These are phyloP conservation scores for Ferrisia virgata DNA, from an alignment of 2,888 invertebrate species.

Conservation along the genomic window DNA sequence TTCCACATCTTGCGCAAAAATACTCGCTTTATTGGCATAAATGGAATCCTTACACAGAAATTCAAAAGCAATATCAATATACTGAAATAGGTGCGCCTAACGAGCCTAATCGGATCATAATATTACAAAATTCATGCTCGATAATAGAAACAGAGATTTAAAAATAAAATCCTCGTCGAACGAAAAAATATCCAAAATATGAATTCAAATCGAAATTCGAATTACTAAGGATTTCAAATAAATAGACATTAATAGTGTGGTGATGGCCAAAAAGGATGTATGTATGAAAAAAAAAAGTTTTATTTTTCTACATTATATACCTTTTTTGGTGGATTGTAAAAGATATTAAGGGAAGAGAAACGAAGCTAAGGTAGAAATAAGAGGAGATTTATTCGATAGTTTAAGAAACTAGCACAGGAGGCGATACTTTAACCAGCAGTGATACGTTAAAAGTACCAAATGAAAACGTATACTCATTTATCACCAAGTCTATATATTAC, in stretches of 20 bases:
- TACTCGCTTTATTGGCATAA: no score
- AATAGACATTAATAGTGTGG: neutral
- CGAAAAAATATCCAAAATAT: neutral
- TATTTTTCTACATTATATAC: neutral
- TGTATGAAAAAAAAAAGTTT: no score
- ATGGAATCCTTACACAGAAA: no score
- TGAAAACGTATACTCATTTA: conserved; percentile 30
- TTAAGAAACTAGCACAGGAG: neutral
- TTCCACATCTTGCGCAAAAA: no score
- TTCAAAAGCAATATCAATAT: no score
- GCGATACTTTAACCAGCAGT: neutral
- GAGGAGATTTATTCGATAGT: conserved; percentile 11
- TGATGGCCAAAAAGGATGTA: neutral
- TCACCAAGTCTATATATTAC: no score
- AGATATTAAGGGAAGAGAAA: neutral
- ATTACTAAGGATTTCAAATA: neutral
- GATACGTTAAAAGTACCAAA: neutral
- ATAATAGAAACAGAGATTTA: neutral
- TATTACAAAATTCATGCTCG: neutral
- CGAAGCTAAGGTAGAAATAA: no score
- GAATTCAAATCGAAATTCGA: neutral
- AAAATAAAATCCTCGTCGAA: neutral
- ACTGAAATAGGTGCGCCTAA: neutral
- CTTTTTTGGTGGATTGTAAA: conserved; percentile 3
- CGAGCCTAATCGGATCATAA: neutral